These are phyloP conservation scores for Glareola pratincola DNA, from an alignment of 2,113 vertebrate species.

Conservation along the genomic window DNA sequence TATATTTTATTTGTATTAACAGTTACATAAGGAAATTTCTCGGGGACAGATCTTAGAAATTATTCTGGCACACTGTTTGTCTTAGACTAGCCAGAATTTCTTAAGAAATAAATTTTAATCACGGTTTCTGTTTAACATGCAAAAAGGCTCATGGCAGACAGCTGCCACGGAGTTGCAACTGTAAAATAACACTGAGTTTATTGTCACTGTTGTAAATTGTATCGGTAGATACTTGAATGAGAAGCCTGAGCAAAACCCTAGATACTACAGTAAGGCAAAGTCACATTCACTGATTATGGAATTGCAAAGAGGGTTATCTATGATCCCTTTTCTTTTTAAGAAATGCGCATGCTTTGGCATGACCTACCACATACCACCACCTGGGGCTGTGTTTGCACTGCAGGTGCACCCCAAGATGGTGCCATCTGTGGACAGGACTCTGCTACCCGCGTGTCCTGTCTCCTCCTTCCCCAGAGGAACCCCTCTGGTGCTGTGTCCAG, in stretches of 20 bases:
- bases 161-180: background rate
- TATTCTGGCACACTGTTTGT: background rate
- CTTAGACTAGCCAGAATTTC: background rate
- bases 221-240: background rate
- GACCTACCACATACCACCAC: background rate
- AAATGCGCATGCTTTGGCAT: background rate
- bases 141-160: background rate
- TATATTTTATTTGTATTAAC: background rate
- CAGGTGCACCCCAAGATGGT: background rate
- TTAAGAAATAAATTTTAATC: conserved; percentile 1
- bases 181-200: background rate
- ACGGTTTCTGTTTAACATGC: background rate
- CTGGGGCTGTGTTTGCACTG: background rate
- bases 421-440: background rate
- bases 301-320: background rate
- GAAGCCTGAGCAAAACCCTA: background rate
- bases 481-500: background rate
- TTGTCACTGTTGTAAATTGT: background rate
- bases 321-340: background rate
- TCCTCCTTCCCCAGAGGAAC: background rate
- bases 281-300: background rate
- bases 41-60: background rate
- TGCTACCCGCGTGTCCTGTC: background rate
- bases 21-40: background rate
- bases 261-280: background rate